phyloP scores from a whole-genome alignment of 2,888 invertebrate genomes.

The Synergus gifuensis region DNA sequence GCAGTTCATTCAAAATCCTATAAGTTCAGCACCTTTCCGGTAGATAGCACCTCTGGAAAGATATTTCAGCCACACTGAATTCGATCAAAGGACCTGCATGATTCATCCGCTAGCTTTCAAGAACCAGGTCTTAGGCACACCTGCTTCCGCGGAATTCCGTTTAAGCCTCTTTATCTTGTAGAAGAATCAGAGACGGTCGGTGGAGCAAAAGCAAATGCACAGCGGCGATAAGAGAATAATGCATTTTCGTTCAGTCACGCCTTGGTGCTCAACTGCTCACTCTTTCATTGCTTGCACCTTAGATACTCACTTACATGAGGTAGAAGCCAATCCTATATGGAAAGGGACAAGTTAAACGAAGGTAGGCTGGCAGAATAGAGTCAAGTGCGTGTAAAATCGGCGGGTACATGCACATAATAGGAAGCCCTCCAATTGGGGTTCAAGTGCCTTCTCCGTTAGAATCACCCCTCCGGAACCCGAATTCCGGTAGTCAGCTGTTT shows the following conservation, averaged over 20 bases:
- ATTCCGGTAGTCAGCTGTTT: slow-evolving; percentile 76
- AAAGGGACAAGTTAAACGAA: slow-evolving; percentile 50
- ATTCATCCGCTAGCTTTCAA: slow-evolving; percentile 9
- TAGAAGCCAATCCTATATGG: slow-evolving; percentile 31
- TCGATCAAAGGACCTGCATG: slow-evolving; percentile 9
- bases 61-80: background rate
- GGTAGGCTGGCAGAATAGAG: slow-evolving; percentile 75
- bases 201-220: slow-evolving; percentile 42
- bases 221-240: slow-evolving; percentile 45
- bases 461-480: slow-evolving; percentile 73
- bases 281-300: slow-evolving; percentile 37
- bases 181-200: slow-evolving; percentile 48
- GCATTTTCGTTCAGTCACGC: slow-evolving; percentile 54
- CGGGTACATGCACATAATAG: slow-evolving; percentile 73
- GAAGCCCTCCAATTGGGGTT: slow-evolving; percentile 73
- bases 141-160: slow-evolving; percentile 23
- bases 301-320: slow-evolving; percentile 45
- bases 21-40: background rate
- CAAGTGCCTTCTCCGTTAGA: slow-evolving; percentile 67
- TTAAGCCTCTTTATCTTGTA: slow-evolving; percentile 44
- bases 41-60: slow-evolving; percentile 17
- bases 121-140: slow-evolving; percentile 6
- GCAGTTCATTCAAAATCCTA: background rate
- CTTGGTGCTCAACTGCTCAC: slow-evolving; percentile 42
- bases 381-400: slow-evolving; percentile 82